Evolutionary conservation across 2,888 invertebrate genomes (phyloP).

Genomic region (Vannuccia rotundouncinata): DNA sequence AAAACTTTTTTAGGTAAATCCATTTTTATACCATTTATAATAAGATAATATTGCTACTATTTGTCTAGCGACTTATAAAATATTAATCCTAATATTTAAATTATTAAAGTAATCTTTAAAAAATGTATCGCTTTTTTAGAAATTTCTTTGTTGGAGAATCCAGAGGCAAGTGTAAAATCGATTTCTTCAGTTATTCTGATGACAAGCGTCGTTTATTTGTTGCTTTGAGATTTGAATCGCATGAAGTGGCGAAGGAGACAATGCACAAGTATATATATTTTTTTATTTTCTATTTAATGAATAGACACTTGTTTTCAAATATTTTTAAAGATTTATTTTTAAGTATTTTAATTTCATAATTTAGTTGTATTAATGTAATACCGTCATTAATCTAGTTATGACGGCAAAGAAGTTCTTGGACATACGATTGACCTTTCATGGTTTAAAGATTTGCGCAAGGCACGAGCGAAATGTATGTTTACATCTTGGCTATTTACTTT

Average conservation of each 20-base stretch:
- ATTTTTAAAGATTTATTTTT: too few relatives aligned
- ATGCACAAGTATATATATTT: background rate
- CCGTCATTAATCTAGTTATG: constrained; percentile 29
- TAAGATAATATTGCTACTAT: too few relatives aligned
- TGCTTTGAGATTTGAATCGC: constrained; percentile 32
- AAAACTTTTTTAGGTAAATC: too few relatives aligned
- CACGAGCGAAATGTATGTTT: constrained; percentile 25
- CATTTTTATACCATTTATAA: too few relatives aligned
- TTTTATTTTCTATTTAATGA: background rate
- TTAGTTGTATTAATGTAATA: too few relatives aligned
- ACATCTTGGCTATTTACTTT: too few relatives aligned
- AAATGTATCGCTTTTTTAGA: too few relatives aligned
- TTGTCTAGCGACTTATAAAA: background rate
- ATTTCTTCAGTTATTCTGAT: constrained; percentile 25
- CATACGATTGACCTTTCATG: constrained; percentile 31
- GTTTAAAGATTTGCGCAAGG: constrained; percentile 35
- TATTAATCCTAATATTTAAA: background rate
- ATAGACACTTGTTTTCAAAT: too few relatives aligned
- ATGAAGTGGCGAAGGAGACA: constrained; percentile 26
- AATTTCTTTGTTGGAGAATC: constrained; percentile 6
- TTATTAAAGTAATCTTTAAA: background rate
- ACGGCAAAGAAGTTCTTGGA: constrained; percentile 31
- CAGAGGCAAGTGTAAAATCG: constrained; percentile 23
- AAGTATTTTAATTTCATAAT: too few relatives aligned
- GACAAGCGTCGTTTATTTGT: constrained; percentile 8